phyloP scores from a whole-genome alignment of 2,888 invertebrate species.

The Synanthedon myopaeformis region DNA sequence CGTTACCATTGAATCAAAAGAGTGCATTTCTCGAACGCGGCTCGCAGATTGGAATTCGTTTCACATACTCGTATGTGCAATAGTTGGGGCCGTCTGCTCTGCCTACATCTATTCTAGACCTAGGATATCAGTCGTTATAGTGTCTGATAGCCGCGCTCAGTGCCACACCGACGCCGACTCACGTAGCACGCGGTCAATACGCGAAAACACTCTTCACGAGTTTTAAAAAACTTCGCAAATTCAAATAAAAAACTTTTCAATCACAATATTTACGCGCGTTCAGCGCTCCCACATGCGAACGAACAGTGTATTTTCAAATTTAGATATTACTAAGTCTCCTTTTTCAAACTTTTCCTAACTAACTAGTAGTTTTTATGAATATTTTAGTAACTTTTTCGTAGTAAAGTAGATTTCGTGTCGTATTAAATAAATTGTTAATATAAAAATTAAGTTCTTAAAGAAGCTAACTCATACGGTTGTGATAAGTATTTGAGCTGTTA shows the following conservation, averaged over 20 bases:
- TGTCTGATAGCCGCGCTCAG: conserved; percentile 51
- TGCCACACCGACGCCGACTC: conserved; percentile 40
- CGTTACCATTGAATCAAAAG: no score
- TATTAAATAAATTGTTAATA: background rate
- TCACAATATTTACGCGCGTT: background rate
- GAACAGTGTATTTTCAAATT: background rate
- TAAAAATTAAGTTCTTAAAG: conserved; percentile 12
- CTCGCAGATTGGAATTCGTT: background rate
- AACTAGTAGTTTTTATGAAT: background rate
- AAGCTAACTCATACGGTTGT: conserved; percentile 42
- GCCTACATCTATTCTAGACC: conserved; percentile 53
- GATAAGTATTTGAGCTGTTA: conserved; percentile 11
- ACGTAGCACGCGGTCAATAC: conserved; percentile 40
- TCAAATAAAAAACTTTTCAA: no score
- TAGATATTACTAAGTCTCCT: background rate
- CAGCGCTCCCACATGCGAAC: background rate
- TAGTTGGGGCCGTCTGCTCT: conserved; percentile 18
- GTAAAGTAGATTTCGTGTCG: conserved; percentile 1
- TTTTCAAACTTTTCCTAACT: conserved; percentile 2
- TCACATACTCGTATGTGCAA: conserved; percentile 11
- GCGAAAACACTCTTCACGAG: conserved; percentile 6
- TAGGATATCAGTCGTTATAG: conserved; percentile 42
- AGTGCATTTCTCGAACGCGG: conserved; percentile 1
- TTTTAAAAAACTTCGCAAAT: background rate
- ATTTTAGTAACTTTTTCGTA: conserved; percentile 1